phyloP scores from a whole-genome alignment of 1,140 invertebrate species.

The Panagrolaimus sp. region DNA sequence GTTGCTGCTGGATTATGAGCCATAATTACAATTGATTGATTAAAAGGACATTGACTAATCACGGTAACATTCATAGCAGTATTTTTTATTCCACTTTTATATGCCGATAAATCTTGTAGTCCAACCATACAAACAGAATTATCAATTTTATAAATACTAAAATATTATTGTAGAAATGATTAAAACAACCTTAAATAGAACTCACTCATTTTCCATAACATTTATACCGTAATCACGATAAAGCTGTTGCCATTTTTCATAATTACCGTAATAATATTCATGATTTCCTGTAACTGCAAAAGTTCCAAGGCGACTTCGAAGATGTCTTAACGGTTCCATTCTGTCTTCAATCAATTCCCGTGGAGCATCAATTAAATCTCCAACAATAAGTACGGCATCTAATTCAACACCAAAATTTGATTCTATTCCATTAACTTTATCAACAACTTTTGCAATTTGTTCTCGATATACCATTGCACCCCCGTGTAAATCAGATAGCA shows the following conservation, averaged over 20 bases:
- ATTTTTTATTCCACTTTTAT: constrained; percentile 18
- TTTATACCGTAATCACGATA: not conserved
- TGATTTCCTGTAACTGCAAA: constrained; percentile 47
- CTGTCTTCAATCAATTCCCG: constrained; percentile 34
- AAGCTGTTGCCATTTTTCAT: not conserved
- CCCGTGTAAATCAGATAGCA: constrained; percentile 39
- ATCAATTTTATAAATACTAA: not conserved
- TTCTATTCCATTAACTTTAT: constrained; percentile 26
- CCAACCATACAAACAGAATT: constrained; percentile 36
- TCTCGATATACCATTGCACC: constrained; percentile 34
- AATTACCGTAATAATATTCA: constrained; percentile 39
- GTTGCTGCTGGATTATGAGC: constrained; percentile 38
- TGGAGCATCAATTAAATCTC: constrained; percentile 40
- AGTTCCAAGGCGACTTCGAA: constrained; percentile 29
- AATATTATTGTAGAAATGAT: constrained; percentile 18
- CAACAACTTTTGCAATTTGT: constrained; percentile 40
- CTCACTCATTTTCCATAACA: too few species aligned
- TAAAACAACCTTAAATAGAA: too few species aligned
- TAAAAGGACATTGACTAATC: constrained; percentile 19
- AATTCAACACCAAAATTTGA: not conserved
- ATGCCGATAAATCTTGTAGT: constrained; percentile 38
- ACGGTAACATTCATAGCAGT: constrained; percentile 32
- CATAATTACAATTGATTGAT: not conserved
- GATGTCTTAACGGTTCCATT: constrained; percentile 29
- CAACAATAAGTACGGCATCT: constrained; percentile 22